Evolutionary conservation across 2,888 invertebrate genomes (phyloP), one percentile per base, ranked within the genome.

Genomic region (Idaea aversata): DNA sequence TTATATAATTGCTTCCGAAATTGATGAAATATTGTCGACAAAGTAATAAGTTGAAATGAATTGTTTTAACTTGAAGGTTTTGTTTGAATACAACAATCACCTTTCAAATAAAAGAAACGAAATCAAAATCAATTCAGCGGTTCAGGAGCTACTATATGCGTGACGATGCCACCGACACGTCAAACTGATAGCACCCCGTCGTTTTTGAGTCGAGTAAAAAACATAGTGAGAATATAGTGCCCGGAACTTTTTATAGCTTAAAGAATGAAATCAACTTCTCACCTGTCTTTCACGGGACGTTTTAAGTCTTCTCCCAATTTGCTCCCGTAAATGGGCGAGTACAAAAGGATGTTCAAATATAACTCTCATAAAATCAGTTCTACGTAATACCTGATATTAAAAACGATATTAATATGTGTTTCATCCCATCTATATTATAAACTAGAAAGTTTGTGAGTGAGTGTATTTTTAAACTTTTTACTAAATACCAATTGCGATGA

Each of bases 301-400:
- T 59, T 69, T 71, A 34, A 92, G 76, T 59, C 91, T 81, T 6
- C 62, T 67, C 7, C 75, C 72, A 16, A 91, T 85, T 73, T 83
- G 85, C 0, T 70, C 65, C 4, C 88, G 80, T 62, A 90, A 83
- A 15, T 76, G 70, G 34, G 82, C 75, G 16, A 87, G 78, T 80
- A 84, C 82, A 1, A 13, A 47, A 0, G 91, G 88, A 69, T 91
- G 87, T 67, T 91, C 91, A 0, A 79, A 71, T 80, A 91, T 87
- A 3, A 82, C 86, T 67, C 88, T 78, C 86, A 93, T 86, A 62
- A 93, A 92, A 71, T 91, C 91, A 1, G 89, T 90, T 66, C 92
- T 78, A 10, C 80, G 83, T 64, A 92, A 79, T 63, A 90, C 86
- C 92, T 91, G 70, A 47, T 47, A 47, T 47, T 47, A 10, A 47